A percentile compares a stretch with the other conserved stretches of the same genome.
These are phyloP conservation scores for Uropsilus gracilis DNA, from an alignment of 2,113 vertebrate species.

Conservation along the genomic window DNA sequence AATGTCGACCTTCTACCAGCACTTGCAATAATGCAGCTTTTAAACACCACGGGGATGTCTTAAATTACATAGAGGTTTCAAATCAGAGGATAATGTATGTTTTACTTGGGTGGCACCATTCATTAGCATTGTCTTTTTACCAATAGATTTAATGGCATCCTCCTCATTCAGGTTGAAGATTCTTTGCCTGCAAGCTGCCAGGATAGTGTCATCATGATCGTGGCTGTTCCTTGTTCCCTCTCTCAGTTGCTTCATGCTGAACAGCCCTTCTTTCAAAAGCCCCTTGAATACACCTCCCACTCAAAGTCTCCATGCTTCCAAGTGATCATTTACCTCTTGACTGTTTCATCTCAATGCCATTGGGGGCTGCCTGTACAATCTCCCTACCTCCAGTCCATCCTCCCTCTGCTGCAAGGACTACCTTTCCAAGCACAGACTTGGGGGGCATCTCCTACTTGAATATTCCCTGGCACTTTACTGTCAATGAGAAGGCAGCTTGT, in stretches of 20 bases:
- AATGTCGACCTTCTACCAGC: conserved; percentile 51
- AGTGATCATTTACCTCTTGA: background rate
- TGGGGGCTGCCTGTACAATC: background rate
- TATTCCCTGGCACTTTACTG: background rate
- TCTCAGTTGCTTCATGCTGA: background rate
- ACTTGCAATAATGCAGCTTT: conserved; percentile 3
- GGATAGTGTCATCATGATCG: background rate
- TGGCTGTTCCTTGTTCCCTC: background rate
- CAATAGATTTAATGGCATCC: conserved; percentile 16
- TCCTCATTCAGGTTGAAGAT: background rate
- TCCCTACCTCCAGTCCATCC: background rate
- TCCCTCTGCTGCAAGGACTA: background rate
- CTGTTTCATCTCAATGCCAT: background rate
- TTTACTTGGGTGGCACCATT: conserved; percentile 43
- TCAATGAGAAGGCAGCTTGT: no score
- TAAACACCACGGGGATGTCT: conserved; percentile 32
- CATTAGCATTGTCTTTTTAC: conserved; percentile 55
- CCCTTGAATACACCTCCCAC: background rate
- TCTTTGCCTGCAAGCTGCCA: background rate
- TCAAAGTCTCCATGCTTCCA: background rate
- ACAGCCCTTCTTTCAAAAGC: background rate
- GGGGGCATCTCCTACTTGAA: background rate
- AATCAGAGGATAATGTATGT: conserved; percentile 45
- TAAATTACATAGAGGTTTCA: conserved; percentile 51
- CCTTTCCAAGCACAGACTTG: background rate